Base-by-base conservation (phyloP, 1,140 invertebrate species). In the Drosophila leontia region DNA sequence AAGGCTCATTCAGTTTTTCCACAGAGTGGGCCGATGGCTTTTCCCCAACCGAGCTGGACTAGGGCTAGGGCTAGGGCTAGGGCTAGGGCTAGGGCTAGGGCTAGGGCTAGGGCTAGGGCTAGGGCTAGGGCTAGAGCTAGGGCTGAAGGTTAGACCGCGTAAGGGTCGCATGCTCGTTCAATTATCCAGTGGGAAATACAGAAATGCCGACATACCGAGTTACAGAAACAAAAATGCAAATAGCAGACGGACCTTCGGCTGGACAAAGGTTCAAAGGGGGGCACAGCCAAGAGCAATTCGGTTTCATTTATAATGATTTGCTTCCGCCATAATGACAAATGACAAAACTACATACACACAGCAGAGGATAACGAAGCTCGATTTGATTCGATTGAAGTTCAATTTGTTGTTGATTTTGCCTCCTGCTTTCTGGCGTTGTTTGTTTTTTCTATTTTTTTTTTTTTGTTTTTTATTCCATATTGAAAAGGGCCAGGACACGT, bases 261-360 rank as follows among this genome's bases (percentile, higher is more conserved):
- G 51, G 17, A 37, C 15, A 57, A 39, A 7, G 59, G 59, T 17
- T 35, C 35, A 23, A 37, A 34, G 3, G 76, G 51, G 3, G 11
- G 9, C 11, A 6, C 17, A 35, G 32, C 34, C 34, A 56, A 58
- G 48, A 57, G 64, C 78, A 82, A 86, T 80, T 86, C 65, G 67
- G 67, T 56, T 75, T 78, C 80, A 87, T 88, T 87, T 87, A 74
- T 76, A 77, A 79, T 78, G 69, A 85, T 82, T 86, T 81, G 57
- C 64, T 74, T 47, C 60, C 64, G 35, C 42, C 75, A 60, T 63
- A 70, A 51, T 70, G 65, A 70, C 68, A 80, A 80, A 63, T 48
- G 35, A 55, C 47, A 47, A 44, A 45, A 34, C 19, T 32, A 56
- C 19, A 56, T 19, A n/a, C 1, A 23, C 8, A 35, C 19, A 23